Evolutionary conservation across 2,113 vertebrate genomes (phyloP).

Genomic region (Pterocles orientalis): DNA sequence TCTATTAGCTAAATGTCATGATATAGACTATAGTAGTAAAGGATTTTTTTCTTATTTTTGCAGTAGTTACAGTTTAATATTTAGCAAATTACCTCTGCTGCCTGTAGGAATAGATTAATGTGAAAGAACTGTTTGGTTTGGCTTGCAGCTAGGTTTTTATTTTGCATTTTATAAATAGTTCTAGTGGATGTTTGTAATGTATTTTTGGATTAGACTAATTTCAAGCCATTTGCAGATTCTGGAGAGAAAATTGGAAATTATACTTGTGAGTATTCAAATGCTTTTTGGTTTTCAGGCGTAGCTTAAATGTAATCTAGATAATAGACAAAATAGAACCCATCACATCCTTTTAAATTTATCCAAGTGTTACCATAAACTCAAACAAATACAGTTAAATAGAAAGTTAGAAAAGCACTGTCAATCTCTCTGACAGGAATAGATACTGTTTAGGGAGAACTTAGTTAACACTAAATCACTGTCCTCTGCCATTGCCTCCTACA

Average conservation of each 20-base stretch:
- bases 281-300: not conserved
- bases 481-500: not conserved
- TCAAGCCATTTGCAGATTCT: slow-evolving; percentile 33
- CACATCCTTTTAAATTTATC: slow-evolving; percentile 21
- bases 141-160: slow-evolving; percentile 10
- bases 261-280: not conserved
- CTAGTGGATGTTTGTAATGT: slow-evolving; percentile 17
- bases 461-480: not conserved
- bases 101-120: not conserved
- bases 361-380: not conserved
- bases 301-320: not conserved
- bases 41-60: slow-evolving; percentile 4
- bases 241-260: not conserved
- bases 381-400: not conserved
- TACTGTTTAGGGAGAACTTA: not conserved
- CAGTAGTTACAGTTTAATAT: not conserved
- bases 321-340: slow-evolving; percentile 26
- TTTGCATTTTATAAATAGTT: not conserved
- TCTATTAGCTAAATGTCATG: not conserved
- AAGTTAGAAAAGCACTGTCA: not conserved
- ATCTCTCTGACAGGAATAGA: not conserved
- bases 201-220: slow-evolving; percentile 3
- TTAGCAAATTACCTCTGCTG: not conserved
- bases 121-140: not conserved
- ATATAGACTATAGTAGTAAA: not conserved